Percentiles rank a stretch among this genome's conserved stretches.
phyloP scores from a whole-genome alignment of 2,888 invertebrate species.

The Eudemis profundana region DNA sequence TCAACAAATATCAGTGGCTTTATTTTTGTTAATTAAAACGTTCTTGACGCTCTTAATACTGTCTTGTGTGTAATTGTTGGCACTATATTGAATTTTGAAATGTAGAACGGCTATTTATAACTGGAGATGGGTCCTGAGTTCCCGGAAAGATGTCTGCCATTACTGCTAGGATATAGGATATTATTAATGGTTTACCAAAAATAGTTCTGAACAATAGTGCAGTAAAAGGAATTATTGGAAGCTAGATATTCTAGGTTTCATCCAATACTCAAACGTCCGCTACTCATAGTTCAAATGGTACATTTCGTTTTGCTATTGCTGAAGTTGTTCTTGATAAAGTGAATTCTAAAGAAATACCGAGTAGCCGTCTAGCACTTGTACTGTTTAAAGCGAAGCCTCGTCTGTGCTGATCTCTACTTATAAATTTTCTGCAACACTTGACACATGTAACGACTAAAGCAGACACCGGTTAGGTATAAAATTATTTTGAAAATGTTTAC shows the following conservation, averaged over 20 bases:
- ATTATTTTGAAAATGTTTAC: background rate
- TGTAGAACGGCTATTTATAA: slow-evolving; percentile 73
- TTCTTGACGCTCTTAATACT: slow-evolving; percentile 58
- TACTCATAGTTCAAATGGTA: no score
- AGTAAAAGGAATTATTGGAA: no score
- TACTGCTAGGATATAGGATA: background rate
- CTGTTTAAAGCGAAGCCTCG: slow-evolving; percentile 34
- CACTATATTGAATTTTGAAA: slow-evolving; percentile 62
- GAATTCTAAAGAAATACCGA: slow-evolving; percentile 8
- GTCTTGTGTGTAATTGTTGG: slow-evolving; percentile 67
- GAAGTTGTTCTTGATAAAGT: background rate
- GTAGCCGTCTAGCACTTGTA: slow-evolving; percentile 24
- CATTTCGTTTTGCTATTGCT: no score
- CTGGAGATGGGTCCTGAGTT: slow-evolving; percentile 36
- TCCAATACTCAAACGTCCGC: background rate
- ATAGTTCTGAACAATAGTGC: no score
- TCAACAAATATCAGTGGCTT: slow-evolving; percentile 45
- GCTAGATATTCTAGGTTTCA: no score
- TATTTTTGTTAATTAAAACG: slow-evolving; percentile 77
- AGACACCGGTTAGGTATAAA: background rate
- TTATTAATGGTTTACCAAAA: background rate
- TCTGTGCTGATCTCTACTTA: slow-evolving; percentile 31
- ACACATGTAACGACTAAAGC: slow-evolving; percentile 4
- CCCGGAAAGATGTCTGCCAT: slow-evolving; percentile 33
- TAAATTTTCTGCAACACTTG: slow-evolving; percentile 33